These are phyloP conservation scores for Leptopilina syphax DNA, from an alignment of 2,888 invertebrate genomes.

Conservation along the genomic window DNA sequence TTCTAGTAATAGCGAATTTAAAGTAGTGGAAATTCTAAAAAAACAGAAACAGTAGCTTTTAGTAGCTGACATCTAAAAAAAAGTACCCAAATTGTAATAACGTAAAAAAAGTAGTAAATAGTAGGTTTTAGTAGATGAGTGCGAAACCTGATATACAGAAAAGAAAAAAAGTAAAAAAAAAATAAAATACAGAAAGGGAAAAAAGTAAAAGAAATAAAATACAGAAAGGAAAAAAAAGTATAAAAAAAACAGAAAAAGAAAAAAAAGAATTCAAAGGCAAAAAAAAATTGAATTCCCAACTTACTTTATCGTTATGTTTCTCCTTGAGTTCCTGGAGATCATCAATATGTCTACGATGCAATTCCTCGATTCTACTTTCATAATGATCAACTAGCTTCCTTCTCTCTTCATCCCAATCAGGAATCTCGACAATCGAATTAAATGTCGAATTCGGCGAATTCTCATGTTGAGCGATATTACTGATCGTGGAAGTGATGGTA, in stretches of 20 bases:
- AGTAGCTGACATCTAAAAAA: too few relatives aligned
- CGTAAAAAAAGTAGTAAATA: too few relatives aligned
- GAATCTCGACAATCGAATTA: slow-evolving; percentile 17
- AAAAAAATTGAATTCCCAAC: background rate
- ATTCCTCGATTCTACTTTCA: slow-evolving; percentile 86
- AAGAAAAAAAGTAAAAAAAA: too few relatives aligned
- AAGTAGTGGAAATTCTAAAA: too few relatives aligned
- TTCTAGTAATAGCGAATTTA: too few relatives aligned
- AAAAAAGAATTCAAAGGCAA: background rate
- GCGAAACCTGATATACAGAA: too few relatives aligned
- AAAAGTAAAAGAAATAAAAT: too few relatives aligned
- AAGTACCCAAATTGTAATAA: too few relatives aligned
- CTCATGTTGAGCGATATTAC: slow-evolving; percentile 3
- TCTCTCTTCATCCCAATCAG: slow-evolving; percentile 80
- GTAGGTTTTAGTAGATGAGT: too few relatives aligned
- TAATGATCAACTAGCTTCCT: slow-evolving; percentile 84
- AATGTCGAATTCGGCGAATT: slow-evolving; percentile 22
- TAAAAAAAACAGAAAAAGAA: background rate
- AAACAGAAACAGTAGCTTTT: too few relatives aligned
- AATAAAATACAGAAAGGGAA: too few relatives aligned
- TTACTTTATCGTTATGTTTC: slow-evolving; percentile 84
- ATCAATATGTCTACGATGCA: slow-evolving; percentile 81
- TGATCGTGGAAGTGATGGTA: slow-evolving; percentile 8
- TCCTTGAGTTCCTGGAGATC: slow-evolving; percentile 88
- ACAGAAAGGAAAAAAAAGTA: background rate